These are phyloP conservation scores for Limnephilus rhombicus DNA, from an alignment of 2,888 invertebrate genomes.

Conservation along the genomic window DNA sequence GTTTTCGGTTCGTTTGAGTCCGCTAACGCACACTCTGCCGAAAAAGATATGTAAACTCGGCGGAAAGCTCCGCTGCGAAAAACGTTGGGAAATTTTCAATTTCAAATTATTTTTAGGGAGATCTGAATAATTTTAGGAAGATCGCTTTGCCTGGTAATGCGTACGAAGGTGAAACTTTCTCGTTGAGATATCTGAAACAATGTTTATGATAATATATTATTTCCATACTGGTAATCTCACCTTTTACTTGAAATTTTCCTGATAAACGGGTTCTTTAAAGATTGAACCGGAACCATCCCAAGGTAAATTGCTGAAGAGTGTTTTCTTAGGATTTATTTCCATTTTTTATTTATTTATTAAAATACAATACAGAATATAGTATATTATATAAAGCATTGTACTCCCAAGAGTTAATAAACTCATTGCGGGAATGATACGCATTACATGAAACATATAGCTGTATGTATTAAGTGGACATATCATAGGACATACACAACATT, in stretches of 20 bases:
- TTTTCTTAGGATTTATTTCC: neutral
- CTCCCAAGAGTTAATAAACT: too few relatives aligned
- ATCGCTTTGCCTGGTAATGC: constrained; percentile 23
- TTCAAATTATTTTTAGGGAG: constrained; percentile 19
- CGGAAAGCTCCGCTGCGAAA: neutral
- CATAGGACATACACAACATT: too few relatives aligned
- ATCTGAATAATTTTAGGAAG: constrained; percentile 41
- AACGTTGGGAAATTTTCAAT: constrained; percentile 23
- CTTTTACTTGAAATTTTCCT: neutral
- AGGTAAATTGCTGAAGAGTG: neutral
- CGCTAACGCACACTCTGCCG: constrained; percentile 9
- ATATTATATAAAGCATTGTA: too few relatives aligned
- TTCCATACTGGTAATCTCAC: neutral
- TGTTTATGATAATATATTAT: neutral
- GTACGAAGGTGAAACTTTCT: neutral
- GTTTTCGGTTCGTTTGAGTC: constrained; percentile 6
- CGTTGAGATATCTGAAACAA: neutral
- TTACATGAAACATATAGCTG: too few relatives aligned
- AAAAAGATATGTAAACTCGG: constrained; percentile 18
- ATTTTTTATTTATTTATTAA: too few relatives aligned
- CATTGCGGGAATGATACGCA: too few relatives aligned
- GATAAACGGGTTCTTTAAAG: neutral
- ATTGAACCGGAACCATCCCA: neutral
- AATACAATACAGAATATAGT: too few relatives aligned
- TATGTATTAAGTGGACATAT: too few relatives aligned